Evolutionary conservation across 2,113 vertebrate genomes (phyloP), one percentile per base, ranked within the genome.

Genomic region (Rhombomys opimus): DNA sequence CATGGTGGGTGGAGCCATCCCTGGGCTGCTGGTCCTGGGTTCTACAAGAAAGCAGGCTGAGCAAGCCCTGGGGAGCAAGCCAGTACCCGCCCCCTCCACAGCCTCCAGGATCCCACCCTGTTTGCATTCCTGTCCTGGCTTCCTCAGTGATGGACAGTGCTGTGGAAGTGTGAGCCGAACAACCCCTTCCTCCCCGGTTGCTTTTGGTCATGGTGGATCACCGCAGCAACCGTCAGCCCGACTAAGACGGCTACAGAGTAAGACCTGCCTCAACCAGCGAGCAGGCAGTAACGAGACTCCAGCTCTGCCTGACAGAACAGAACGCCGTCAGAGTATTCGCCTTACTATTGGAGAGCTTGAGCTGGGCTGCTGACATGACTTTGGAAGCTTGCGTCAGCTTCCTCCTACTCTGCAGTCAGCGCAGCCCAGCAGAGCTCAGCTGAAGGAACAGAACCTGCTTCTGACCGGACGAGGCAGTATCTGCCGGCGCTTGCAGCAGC

Each of bases 301-400:
- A 65, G 27, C 93, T 90, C 41, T 75, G 41, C 65, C 90, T 93
- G 6, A 90, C 32, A 87, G 35, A 90, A 78, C 7, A 93, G 67
- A 89, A 41, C 90, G 87, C 50, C n/a, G 32, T 81, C 17, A 18
- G 54, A 10, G 54, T 2, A 68, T 91, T 68, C 20, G 77, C 61
- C 93, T 95, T 68, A 65, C 61, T 70, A 32, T 72, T 70, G 22
- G 59, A 91, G 95, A 96, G 50, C 72, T 65, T 78, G 90, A 70
- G 65, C 32, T 75, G 65, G 70, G 73, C 41, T 25, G 32, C 63
- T 65, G 63, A 65, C 23, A 12, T 65, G 17, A 63, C 14, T 65
- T 89, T 89, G 41, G 72, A 95, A 92, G 77, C 32, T 61, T 41
- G 85, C 77, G 30, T 78, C 46, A 80, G 63, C 32, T 84, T 89